Evolutionary conservation across 2,888 invertebrate genomes (phyloP).

Genomic region (Danaus chrysippus): DNA sequence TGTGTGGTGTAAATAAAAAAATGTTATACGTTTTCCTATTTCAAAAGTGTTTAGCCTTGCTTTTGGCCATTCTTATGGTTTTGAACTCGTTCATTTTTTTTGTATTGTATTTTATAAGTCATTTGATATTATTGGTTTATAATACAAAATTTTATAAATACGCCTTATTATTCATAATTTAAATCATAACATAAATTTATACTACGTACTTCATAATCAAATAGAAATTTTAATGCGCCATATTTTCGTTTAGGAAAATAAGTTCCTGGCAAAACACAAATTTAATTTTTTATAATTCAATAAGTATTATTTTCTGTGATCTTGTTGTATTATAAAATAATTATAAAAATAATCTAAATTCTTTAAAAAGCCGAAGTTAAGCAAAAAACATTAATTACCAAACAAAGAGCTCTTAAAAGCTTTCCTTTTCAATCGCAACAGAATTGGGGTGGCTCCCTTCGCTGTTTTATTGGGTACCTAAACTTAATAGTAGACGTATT

Average conservation of each 20-base stretch:
- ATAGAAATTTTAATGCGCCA: slow-evolving; percentile 7
- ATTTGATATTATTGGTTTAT: not conserved
- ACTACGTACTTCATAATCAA: too few species aligned
- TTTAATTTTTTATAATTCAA: too few species aligned
- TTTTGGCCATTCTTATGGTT: too few species aligned
- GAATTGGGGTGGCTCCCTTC: slow-evolving; percentile 73
- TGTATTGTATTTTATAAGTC: too few species aligned
- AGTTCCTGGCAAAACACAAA: too few species aligned
- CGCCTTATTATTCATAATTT: too few species aligned
- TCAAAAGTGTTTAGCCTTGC: too few species aligned
- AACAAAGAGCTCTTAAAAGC: slow-evolving; percentile 78
- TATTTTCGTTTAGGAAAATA: slow-evolving; percentile 6
- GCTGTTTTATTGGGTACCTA: slow-evolving; percentile 64
- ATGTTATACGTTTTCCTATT: too few species aligned
- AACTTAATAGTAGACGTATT: slow-evolving; percentile 59
- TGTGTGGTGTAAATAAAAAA: not conserved
- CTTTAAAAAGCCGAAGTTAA: slow-evolving; percentile 22
- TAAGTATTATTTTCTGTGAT: too few species aligned
- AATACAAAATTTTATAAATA: not conserved
- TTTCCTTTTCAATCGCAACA: slow-evolving; percentile 69
- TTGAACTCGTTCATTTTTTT: too few species aligned
- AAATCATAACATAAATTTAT: too few species aligned
- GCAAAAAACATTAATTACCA: slow-evolving; percentile 63
- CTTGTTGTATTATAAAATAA: not conserved
- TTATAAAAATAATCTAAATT: slow-evolving; percentile 18